Evolutionary conservation across 2,113 vertebrate species (phyloP), one percentile per base, ranked within the genome.

Genomic region (Melanocharis versteri): DNA sequence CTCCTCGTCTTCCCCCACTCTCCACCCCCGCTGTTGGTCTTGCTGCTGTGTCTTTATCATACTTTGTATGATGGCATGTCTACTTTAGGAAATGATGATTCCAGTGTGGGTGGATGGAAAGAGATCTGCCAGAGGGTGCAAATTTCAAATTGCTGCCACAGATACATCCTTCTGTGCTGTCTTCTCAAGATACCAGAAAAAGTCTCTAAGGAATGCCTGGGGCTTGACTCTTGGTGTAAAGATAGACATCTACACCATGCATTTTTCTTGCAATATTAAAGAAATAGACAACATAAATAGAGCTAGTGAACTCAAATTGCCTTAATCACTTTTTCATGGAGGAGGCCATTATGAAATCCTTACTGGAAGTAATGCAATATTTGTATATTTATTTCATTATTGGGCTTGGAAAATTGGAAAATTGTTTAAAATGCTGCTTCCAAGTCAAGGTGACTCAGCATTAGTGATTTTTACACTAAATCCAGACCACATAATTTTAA

Each of bases 11-110:
- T 70, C 54, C 42, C 64, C 83, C 27, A 15, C 61, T 24, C 37
- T n/a, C 66, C 20, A 39, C 51, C 47, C 47, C 51, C 10, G 0
- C 61, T 79, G 50, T 19, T 89, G 80, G 75, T 88, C 50, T 88
- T 56, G 80, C 45, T 89, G 70, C 53, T 83, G 47, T 72, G 18
- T 51, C 75, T 94, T 94, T 92, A 86, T 89, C 50, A 37, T 60
- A 68, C 65, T 87, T 69, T 19, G 58, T 65, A 78, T 0, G 21
- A 71, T 70, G 85, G 83, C 72, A 91, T 73, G 44, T 91, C 96
- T 95, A 47, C 90, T 93, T 92, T 92, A 77, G 90, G 95, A 97
- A 93, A 95, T 61, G 71, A 95, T 91, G 87, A 96, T 90, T 94
- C 85, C 87, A 92, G 87, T 84, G 97, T 83, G 86, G 91, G 96